A percentile compares a stretch with the other conserved stretches of the same genome.
Conservation (phyloP, 2,888 invertebrate genomes). For the Dasypolia templi region DNA sequence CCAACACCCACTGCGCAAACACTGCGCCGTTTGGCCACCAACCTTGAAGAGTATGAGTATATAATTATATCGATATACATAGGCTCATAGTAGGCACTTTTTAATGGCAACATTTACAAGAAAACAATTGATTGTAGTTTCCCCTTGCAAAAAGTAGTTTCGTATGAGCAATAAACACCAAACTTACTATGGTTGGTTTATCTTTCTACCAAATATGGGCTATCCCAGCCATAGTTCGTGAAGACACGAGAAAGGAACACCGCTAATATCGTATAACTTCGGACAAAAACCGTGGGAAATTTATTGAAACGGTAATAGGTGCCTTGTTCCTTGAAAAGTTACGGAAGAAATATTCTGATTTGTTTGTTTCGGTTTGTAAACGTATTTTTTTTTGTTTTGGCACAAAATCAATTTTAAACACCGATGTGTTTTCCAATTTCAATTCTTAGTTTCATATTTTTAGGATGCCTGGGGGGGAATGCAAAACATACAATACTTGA, state of each 20-base stretch:
- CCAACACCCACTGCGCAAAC: no score
- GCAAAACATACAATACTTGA: neutral
- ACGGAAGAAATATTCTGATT: slow-evolving; percentile 67
- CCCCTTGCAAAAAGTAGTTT: no score
- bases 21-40: no score
- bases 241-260: no score
- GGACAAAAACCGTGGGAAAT: slow-evolving; percentile 42
- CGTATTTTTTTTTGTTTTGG: slow-evolving; percentile 59
- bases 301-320: slow-evolving; percentile 67
- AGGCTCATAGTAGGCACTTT: no score
- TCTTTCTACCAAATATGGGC: no score
- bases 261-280: slow-evolving; percentile 22
- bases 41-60: no score
- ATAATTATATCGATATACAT: no score
- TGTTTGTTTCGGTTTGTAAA: slow-evolving; percentile 60
- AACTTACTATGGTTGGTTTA: no score
- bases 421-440: slow-evolving; percentile 26
- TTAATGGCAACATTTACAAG: no score
- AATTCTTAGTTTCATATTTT: slow-evolving; percentile 21
- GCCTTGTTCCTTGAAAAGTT: slow-evolving; percentile 67
- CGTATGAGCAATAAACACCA: no score
- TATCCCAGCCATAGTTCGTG: neutral
- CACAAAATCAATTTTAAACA: slow-evolving; percentile 36
- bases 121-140: no score
- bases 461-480: neutral